Evolutionary conservation across 2,797 vertebrate genomes (phyloP), one percentile per base, ranked within the genome.

Genomic region (Gambelia wislizenii): DNA sequence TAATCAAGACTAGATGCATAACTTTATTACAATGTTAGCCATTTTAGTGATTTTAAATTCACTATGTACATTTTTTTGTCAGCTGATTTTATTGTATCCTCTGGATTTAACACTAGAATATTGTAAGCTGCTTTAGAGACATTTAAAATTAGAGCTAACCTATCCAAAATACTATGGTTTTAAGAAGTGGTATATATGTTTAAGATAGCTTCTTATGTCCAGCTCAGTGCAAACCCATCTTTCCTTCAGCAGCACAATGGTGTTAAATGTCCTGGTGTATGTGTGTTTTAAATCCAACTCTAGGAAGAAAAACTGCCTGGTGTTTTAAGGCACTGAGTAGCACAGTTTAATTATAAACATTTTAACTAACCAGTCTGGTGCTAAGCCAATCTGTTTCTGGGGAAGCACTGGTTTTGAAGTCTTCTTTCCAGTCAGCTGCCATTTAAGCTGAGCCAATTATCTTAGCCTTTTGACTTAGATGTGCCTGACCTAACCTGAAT

Each of bases 401-500:
- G 96, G 96, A 94, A 96, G 94, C 96, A 87, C 77, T 77, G 91
- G 95, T 95, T 93, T 96, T 96, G 96, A 96, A 96, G 96, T 95
- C 94, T 92, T 95, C 95, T 89, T 97, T 97, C 96, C 97, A 97
- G 97, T 98, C 96, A 97, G 97, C 96, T 97, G 97, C 97, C 98
- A 97, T 97, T 98, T 98, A 98, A 98, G 97, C 96, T 91, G 91
- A 97, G 98, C 97, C 97, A 98, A 96, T 94, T 96, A 97, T 96
- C 97, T 97, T 96, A 97, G 97, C 97, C 97, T 96, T 96, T 96
- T 97, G 97, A 98, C 96, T 97, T 96, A 94, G 94, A 96, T 93
- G 95, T 96, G 97, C 96, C 97, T 95, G 96, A 98, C 98, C 98
- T 96, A 97, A 97, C 97, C 98, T 97, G 97, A 97, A 97, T 94